A percentile compares a stretch with the other conserved stretches of the same genome.
phyloP scores from a whole-genome alignment of 2,797 vertebrate genomes.

The Amphiprion clarkii region DNA sequence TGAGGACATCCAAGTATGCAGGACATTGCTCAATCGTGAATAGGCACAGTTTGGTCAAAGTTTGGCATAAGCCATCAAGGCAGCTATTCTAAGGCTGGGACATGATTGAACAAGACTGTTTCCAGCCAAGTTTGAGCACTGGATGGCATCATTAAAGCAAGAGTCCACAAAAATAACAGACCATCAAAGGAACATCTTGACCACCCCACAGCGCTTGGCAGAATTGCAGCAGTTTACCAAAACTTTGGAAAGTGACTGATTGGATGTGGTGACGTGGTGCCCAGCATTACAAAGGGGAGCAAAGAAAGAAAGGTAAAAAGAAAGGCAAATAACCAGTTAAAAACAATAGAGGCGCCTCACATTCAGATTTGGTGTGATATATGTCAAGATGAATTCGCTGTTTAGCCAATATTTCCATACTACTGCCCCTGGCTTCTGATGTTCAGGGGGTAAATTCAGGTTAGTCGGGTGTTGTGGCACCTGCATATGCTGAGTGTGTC shows the following conservation, averaged over 20 bases:
- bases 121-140: slow-evolving; percentile 60
- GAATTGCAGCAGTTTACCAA: slow-evolving; percentile 62
- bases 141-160: slow-evolving; percentile 71
- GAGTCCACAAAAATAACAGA: slow-evolving; percentile 63
- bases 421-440: slow-evolving; percentile 21
- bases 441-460: slow-evolving; percentile 48
- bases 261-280: slow-evolving; percentile 64
- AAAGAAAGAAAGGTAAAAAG: slow-evolving; percentile 28
- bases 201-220: slow-evolving; percentile 73
- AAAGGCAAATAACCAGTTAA: slow-evolving; percentile 46
- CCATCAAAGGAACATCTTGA: slow-evolving; percentile 78
- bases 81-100: slow-evolving; percentile 70
- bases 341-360: slow-evolving; percentile 47
- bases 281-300: slow-evolving; percentile 33
- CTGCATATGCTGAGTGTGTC: slow-evolving; percentile 30
- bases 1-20: slow-evolving; percentile 67
- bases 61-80: slow-evolving; percentile 73
- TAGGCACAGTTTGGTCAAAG: slow-evolving; percentile 76
- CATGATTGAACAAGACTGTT: slow-evolving; percentile 61
- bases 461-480: slow-evolving; percentile 42
- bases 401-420: slow-evolving; percentile 34
- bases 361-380: slow-evolving; percentile 48
- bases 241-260: slow-evolving; percentile 67
- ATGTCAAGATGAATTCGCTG: slow-evolving; percentile 50
- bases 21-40: slow-evolving; percentile 64